Evolutionary conservation across 2,888 invertebrate genomes (phyloP), one percentile per base, ranked within the genome.

Genomic region (Panopea generosa): DNA sequence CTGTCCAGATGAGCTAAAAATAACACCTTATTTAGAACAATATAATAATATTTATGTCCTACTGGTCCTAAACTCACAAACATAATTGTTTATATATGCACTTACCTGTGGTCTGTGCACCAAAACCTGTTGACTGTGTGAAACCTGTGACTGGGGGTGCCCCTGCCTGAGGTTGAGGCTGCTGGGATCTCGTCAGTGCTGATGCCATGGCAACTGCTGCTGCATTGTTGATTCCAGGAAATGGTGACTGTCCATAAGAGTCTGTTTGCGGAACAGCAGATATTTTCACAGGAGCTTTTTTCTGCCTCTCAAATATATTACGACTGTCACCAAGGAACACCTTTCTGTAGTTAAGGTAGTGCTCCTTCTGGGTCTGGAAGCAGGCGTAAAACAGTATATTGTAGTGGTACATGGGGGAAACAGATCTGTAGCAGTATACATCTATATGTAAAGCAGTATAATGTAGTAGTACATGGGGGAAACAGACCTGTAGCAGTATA

Each of bases 261-360:
- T 82, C 78, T 27, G 80, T 61, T 3, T 83, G 74, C 1, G 74
- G 83, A 2, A 81, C 60, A 4, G 75, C 76, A 9, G 80, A 63
- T 0, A 82, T 67, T 9, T 74, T 71, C 2, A 84, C 80, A 20
- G 76, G 63, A 0, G 87, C 73, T 52, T 89, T 88, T 59, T 86
- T 86, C 68, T 89, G 84, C 27, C 80, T 82, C 82, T 95, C 96
- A 90, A 97, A 97, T 0, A 97, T 95, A 87, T 97, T 95, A 3
- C 95, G 95, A 4, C 94, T 94, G 87, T 97, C 97, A 69, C 96
- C 95, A 49, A 96, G 94, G 20, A 96, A 94, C 84, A 96, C 95
- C 90, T 96, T 96, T 43, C 97, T 93, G 53, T 97, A 94, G 90
- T 96, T 96, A n/a, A 97, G 93, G 90, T 96, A 97, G 83, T 96